Percentiles rank a stretch among this genome's conserved stretches.
Conservation (phyloP, 2,113 vertebrate genomes). For the Carlito syrichta region DNA sequence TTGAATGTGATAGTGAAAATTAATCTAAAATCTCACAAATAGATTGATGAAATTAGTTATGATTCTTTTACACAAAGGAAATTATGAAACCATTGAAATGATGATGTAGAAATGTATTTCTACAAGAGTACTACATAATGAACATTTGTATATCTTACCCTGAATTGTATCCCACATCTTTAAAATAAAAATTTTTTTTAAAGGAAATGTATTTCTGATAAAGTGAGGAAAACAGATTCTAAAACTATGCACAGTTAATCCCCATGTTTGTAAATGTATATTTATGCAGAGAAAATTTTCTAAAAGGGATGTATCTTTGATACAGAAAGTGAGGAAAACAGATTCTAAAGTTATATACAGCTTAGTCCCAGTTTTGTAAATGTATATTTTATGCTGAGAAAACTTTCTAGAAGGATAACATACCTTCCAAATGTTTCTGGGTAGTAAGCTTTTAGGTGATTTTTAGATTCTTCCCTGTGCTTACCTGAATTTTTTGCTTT, state of each 20-base stretch:
- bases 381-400: neutral
- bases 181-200: no score
- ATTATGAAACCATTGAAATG: neutral
- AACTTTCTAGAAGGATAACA: neutral
- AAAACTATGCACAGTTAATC: neutral
- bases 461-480: constrained; percentile 12
- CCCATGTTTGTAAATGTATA: neutral
- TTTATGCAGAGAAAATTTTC: constrained; percentile 23
- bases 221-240: neutral
- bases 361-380: constrained; percentile 4
- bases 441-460: neutral
- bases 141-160: no score
- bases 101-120: neutral
- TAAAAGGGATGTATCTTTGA: neutral
- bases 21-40: neutral
- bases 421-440: neutral
- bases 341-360: neutral
- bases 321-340: neutral
- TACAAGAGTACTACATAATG: no score
- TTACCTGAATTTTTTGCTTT: constrained; percentile 30
- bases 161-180: no score
- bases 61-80: neutral
- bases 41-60: constrained; percentile 32
- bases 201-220: no score
- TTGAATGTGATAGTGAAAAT: neutral